phyloP scores from a whole-genome alignment of 2,113 vertebrate species.

The Lepus timidus region DNA sequence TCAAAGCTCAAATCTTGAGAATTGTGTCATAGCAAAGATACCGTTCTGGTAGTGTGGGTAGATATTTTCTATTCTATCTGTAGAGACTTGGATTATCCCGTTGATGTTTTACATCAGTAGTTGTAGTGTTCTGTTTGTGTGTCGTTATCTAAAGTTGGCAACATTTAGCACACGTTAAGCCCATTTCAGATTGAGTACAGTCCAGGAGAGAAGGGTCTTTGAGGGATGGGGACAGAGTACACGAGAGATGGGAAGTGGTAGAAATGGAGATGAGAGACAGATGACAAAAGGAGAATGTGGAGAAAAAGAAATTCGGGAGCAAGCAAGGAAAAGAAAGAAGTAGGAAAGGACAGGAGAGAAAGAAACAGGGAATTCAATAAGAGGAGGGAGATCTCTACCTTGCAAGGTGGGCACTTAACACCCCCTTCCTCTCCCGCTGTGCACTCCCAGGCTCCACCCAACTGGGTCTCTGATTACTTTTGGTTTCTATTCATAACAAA shows the following conservation, averaged over 20 bases:
- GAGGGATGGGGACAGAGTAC: not conserved
- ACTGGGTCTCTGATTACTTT: not conserved
- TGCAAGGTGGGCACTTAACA: too few relatives aligned
- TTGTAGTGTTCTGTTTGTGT: not conserved
- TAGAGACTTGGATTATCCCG: not conserved
- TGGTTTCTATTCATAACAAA: not conserved
- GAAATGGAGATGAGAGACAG: not conserved
- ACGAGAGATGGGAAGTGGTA: not conserved
- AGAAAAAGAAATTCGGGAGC: not conserved
- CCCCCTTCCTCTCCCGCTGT: accelerated
- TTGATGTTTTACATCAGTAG: not conserved
- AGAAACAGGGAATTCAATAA: not conserved
- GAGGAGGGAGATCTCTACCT: not conserved
- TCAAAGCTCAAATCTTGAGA: not conserved
- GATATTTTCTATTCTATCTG: not conserved
- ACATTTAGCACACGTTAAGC: not conserved
- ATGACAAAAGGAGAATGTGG: not conserved
- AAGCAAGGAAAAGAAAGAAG: not conserved
- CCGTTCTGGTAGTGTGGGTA: not conserved
- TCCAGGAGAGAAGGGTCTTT: not conserved
- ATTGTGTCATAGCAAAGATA: not conserved
- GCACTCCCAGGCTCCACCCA: accelerated
- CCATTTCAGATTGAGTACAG: not conserved
- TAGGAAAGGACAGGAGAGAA: not conserved
- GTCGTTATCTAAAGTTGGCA: not conserved